Evolutionary conservation across 2,113 vertebrate species (phyloP).

Genomic region (Vidua macroura): DNA sequence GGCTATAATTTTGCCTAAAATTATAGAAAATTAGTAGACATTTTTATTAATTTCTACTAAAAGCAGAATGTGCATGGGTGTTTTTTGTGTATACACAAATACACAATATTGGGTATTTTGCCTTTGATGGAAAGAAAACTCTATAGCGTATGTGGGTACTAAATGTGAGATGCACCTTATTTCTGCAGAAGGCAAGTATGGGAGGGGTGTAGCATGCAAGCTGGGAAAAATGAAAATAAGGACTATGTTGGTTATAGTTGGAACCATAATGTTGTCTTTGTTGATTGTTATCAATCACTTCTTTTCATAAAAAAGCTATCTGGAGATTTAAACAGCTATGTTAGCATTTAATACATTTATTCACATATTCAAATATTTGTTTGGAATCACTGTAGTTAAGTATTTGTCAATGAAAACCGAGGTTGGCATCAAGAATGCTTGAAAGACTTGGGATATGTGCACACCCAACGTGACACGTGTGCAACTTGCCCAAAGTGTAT

Average conservation of each 20-base stretch:
- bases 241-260: neutral
- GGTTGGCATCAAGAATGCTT: neutral
- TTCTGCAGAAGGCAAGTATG: neutral
- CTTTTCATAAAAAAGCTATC: neutral
- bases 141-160: neutral
- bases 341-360: neutral
- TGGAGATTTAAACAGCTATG: neutral
- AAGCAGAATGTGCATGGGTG: neutral
- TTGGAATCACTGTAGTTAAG: neutral
- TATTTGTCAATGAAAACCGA: neutral
- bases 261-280: neutral
- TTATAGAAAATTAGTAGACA: too few species aligned
- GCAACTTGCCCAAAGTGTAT: too few species aligned
- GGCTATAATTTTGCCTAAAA: neutral
- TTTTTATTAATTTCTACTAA: neutral
- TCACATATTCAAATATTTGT: neutral
- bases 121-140: neutral
- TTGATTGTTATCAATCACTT: neutral
- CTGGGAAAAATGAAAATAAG: neutral
- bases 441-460: neutral
- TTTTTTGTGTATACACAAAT: neutral
- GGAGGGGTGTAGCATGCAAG: neutral
- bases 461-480: fast-evolving
- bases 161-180: neutral
- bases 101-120: neutral